These are phyloP conservation scores for Channa striata DNA, from an alignment of 2,797 vertebrate genomes.

Conservation along the genomic window DNA sequence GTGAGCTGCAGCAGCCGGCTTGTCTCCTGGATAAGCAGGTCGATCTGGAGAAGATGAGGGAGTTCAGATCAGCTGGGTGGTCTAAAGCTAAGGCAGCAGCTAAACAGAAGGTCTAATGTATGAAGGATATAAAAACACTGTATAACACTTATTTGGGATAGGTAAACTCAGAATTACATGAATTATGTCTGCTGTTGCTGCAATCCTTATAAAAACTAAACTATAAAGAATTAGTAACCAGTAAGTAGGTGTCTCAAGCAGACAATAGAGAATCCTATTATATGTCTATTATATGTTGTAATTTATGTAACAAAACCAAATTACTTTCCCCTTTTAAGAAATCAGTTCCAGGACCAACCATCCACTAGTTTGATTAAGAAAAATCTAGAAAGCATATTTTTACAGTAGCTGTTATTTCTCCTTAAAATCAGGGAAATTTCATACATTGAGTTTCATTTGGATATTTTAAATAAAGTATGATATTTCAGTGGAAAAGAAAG, in stretches of 20 bases:
- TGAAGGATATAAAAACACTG: background rate
- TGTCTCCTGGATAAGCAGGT: constrained; percentile 95
- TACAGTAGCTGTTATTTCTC: background rate
- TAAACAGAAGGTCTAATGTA: background rate
- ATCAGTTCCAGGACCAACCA: background rate
- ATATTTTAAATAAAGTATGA: background rate
- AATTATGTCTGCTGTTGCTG: background rate
- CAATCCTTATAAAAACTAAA: background rate
- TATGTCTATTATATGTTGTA: too few species aligned
- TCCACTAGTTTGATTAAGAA: background rate
- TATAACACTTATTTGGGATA: background rate
- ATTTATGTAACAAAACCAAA: too few species aligned
- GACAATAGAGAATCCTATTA: too few species aligned
- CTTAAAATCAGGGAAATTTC: background rate
- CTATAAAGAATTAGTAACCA: too few species aligned
- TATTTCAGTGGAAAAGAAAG: constrained; percentile 6
- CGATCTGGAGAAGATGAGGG: constrained; percentile 84
- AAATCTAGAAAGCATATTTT: background rate
- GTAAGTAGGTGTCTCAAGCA: too few species aligned
- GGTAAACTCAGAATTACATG: background rate
- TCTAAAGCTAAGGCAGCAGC: constrained; percentile 5
- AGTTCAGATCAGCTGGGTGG: constrained; percentile 12
- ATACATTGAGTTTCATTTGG: background rate
- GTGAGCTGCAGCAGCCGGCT: constrained; percentile 96
- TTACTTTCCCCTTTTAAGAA: background rate